Evolutionary conservation across 2,113 vertebrate species (phyloP).

Genomic region (Pimephales promelas): DNA sequence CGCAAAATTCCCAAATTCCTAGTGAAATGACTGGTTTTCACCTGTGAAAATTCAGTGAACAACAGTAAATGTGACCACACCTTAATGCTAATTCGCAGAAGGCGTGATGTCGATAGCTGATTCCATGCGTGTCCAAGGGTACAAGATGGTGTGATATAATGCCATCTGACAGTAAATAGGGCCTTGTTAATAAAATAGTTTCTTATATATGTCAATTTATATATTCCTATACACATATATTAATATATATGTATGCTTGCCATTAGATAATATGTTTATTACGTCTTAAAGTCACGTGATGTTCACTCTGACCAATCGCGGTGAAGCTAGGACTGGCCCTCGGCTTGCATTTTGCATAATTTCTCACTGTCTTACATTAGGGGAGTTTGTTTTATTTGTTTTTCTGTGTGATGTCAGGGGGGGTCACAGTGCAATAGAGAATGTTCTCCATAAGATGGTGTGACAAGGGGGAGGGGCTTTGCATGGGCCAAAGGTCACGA

Average conservation of each 20-base stretch:
- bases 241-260: conserved; percentile 48
- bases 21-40: background rate
- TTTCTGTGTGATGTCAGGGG: conserved; percentile 50
- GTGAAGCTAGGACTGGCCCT: background rate
- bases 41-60: background rate
- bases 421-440: conserved; percentile 66
- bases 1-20: background rate
- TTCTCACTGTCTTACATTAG: background rate
- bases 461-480: conserved; percentile 11
- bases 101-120: conserved; percentile 65
- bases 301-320: conserved; percentile 1
- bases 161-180: conserved; percentile 55
- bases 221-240: conserved; percentile 65
- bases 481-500: conserved; percentile 1
- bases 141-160: conserved; percentile 28
- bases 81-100: conserved; percentile 56
- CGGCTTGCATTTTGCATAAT: background rate
- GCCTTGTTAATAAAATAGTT: conserved; percentile 54
- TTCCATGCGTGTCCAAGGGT: conserved; percentile 76
- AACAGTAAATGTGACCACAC: background rate
- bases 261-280: conserved; percentile 43
- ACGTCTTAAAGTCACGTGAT: conserved; percentile 8
- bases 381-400: background rate
- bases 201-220: conserved; percentile 64
- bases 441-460: conserved; percentile 41